Percentiles rank a stretch among this genome's conserved stretches.
Conservation (phyloP, 2,113 vertebrate genomes). For the Scopus umbretta region DNA sequence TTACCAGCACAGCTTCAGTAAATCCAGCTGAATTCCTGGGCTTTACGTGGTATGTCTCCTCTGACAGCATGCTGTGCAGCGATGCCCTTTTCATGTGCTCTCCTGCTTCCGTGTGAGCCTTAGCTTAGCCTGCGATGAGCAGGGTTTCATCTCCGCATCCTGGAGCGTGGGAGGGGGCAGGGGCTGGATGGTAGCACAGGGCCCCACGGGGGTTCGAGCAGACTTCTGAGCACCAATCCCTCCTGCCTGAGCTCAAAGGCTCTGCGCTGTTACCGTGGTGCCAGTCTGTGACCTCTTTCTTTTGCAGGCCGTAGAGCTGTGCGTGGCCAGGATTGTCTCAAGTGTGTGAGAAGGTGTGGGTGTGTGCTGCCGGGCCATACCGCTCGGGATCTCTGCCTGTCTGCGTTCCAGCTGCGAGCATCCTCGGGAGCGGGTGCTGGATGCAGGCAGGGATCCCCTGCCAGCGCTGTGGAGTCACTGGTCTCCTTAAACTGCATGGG, state of each 20-base stretch:
- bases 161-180: background rate
- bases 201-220: background rate
- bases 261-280: background rate
- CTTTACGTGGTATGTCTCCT: background rate
- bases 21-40: background rate
- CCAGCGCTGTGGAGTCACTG: background rate
- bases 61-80: background rate
- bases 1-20: background rate
- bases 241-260: background rate
- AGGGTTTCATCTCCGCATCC: background rate
- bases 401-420: background rate
- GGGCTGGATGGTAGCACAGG: background rate
- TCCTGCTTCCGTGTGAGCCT: background rate
- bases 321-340: accelerated
- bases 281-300: background rate
- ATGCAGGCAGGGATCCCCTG: background rate
- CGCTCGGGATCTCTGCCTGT: background rate
- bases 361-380: accelerated
- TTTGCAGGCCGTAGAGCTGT: accelerated
- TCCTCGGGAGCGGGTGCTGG: background rate
- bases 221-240: background rate
- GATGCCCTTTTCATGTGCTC: background rate
- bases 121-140: background rate
- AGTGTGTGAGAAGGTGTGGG: background rate
- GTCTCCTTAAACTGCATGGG: background rate